Evolutionary conservation across 2,113 vertebrate species (phyloP).

Genomic region (Progne subis): DNA sequence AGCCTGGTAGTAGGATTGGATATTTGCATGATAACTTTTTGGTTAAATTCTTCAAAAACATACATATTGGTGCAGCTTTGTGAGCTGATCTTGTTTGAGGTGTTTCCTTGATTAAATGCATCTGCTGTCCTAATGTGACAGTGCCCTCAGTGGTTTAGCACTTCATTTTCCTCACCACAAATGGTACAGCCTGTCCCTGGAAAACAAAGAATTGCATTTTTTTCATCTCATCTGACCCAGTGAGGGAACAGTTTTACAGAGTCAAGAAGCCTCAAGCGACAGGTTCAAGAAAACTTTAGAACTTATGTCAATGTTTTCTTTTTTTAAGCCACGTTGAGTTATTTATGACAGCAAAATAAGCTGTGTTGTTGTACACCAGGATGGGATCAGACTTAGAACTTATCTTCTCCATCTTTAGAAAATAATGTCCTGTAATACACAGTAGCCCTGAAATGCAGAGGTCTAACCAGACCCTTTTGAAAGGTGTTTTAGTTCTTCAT

Average conservation of each 20-base stretch:
- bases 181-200: background rate
- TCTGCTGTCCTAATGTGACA: rapidly evolving
- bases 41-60: background rate
- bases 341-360: background rate
- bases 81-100: background rate
- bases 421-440: background rate
- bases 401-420: background rate
- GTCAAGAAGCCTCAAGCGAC: background rate
- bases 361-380: background rate
- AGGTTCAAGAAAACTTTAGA: background rate
- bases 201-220: background rate
- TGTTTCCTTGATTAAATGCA: background rate
- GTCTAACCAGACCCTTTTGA: background rate
- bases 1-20: background rate
- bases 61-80: rapidly evolving
- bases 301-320: background rate
- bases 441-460: background rate
- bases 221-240: background rate
- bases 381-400: background rate
- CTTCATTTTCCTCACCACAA: background rate
- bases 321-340: background rate
- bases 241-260: background rate
- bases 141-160: background rate
- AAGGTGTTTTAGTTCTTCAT: background rate
- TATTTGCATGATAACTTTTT: background rate